Conservation (phyloP, 2,797 vertebrate species). For the Micropoecilia bifurca region DNA sequence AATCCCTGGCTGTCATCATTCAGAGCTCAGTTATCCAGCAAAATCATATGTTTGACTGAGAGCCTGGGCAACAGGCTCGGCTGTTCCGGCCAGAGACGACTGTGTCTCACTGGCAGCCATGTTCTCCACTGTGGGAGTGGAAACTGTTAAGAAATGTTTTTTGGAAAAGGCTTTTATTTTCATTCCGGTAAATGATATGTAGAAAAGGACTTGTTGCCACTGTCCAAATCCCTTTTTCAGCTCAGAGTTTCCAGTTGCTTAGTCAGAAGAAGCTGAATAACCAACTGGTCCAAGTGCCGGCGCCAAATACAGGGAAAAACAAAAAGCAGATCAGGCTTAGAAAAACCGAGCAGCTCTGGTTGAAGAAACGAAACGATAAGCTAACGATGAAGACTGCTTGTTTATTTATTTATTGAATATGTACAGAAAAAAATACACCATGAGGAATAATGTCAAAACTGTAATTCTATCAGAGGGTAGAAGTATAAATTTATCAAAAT, state of each 20-base stretch:
- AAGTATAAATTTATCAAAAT: too few relatives aligned
- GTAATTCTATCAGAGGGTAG: too few relatives aligned
- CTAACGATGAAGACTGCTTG: background rate
- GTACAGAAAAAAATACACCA: too few relatives aligned
- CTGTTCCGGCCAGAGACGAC: constrained; percentile 22
- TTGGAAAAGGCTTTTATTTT: constrained; percentile 13
- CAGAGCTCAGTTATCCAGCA: constrained; percentile 43
- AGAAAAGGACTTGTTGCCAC: background rate
- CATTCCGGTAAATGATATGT: background rate
- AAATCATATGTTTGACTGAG: constrained; percentile 32
- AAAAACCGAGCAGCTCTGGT: background rate
- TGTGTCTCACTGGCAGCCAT: constrained; percentile 30
- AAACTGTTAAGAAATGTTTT: constrained; percentile 15
- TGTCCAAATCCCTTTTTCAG: background rate
- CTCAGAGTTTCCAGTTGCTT: constrained; percentile 28
- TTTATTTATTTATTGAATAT: too few relatives aligned
- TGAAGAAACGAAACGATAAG: background rate
- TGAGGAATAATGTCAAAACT: too few relatives aligned
- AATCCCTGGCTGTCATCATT: constrained; percentile 19
- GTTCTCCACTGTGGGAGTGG: background rate
- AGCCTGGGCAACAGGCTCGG: constrained; percentile 4
- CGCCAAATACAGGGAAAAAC: background rate
- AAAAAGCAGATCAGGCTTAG: background rate
- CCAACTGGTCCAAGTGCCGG: background rate
- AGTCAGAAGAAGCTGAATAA: background rate